Evolutionary conservation across 2,797 vertebrate genomes (phyloP).

Genomic region (Tauraco hartlaubi): DNA sequence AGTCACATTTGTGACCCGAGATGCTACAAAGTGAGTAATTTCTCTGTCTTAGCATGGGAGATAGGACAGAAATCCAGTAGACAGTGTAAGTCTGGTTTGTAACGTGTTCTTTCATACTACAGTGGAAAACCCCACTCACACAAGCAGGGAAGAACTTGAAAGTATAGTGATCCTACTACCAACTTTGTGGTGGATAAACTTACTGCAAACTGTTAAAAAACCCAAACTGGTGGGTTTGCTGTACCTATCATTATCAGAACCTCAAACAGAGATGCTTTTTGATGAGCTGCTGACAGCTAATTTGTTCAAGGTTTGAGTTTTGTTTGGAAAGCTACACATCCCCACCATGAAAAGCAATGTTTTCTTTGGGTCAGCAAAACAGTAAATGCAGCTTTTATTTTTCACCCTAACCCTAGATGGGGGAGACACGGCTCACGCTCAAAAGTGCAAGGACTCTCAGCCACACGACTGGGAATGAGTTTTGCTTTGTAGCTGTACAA

Average conservation of each 20-base stretch:
- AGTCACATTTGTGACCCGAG: not conserved
- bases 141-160: not conserved
- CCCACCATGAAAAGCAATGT: not conserved
- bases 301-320: not conserved
- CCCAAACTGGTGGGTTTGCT: not conserved
- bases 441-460: not conserved
- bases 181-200: not conserved
- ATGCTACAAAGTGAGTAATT: not conserved
- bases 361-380: slow-evolving; percentile 27
- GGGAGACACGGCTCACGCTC: not conserved
- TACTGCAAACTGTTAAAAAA: not conserved
- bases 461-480: not conserved
- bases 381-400: not conserved
- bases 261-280: not conserved
- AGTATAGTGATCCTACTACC: not conserved
- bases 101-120: not conserved
- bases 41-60: not conserved
- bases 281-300: not conserved
- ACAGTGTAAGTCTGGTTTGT: not conserved
- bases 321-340: not conserved
- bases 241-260: not conserved
- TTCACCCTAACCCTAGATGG: not conserved
- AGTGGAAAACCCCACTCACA: not conserved
- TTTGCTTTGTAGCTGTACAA: slow-evolving; percentile 35
- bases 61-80: not conserved